Evolutionary conservation across 2,888 invertebrate genomes (phyloP).

Genomic region (Camponotus fellah): DNA sequence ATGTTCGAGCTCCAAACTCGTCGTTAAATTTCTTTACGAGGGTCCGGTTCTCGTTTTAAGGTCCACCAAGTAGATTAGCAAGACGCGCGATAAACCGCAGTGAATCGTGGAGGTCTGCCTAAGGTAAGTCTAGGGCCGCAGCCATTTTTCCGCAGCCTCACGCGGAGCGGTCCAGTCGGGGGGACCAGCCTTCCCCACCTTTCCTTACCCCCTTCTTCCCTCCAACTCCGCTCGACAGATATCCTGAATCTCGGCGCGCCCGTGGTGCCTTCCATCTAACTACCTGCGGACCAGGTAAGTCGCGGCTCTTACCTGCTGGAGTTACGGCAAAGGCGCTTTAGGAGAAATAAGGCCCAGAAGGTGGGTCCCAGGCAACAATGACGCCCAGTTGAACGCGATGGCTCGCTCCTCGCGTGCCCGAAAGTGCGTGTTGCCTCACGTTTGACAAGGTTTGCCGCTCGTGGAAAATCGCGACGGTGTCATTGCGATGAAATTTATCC

Average conservation of each 20-base stretch:
- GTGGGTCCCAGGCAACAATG: constrained; percentile 82
- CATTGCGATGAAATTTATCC: no score
- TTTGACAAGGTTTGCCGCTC: constrained; percentile 9
- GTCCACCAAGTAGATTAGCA: constrained; percentile 29
- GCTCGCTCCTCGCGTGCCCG: constrained; percentile 70
- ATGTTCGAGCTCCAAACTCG: background rate
- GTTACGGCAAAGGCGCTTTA: constrained; percentile 79
- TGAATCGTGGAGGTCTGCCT: constrained; percentile 69
- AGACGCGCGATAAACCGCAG: constrained; percentile 58
- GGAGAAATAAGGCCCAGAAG: constrained; percentile 82
- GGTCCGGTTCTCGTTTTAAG: background rate
- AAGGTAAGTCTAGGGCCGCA: constrained; percentile 76
- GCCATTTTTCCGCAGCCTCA: constrained; percentile 81
- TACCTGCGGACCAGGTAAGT: constrained; percentile 69
- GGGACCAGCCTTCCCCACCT: constrained; percentile 67
- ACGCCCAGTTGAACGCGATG: constrained; percentile 84
- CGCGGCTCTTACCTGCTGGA: constrained; percentile 64
- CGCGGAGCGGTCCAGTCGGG: constrained; percentile 73
- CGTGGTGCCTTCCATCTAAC: constrained; percentile 78
- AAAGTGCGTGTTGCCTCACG: constrained; percentile 23
- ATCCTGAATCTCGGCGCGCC: constrained; percentile 64
- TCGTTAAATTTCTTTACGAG: constrained; percentile 2
- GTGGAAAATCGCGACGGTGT: background rate
- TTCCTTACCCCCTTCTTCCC: constrained; percentile 45
- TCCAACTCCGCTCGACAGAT: constrained; percentile 57